Conservation (phyloP, 2,113 vertebrate genomes). For the Madoqua kirkii region DNA sequence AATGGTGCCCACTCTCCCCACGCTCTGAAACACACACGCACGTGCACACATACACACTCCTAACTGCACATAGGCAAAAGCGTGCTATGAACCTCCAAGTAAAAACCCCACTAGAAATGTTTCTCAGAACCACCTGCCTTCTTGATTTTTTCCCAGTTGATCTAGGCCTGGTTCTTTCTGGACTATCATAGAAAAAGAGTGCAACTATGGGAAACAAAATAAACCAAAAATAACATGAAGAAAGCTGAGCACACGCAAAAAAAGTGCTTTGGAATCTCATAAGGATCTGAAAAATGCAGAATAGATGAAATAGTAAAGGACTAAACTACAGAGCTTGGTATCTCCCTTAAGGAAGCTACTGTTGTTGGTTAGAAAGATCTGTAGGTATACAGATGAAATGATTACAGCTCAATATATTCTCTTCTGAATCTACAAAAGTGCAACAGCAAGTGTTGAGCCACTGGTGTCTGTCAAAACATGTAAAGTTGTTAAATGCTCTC, state of each 20-base stretch:
- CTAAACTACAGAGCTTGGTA: neutral
- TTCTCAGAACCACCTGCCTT: neutral
- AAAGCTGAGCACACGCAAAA: neutral
- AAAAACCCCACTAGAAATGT: neutral
- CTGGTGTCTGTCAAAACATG: neutral
- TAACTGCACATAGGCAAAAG: neutral
- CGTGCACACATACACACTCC: neutral
- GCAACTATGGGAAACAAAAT: neutral
- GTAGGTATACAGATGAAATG: neutral
- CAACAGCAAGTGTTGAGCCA: neutral
- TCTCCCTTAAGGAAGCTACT: neutral
- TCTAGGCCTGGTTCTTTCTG: neutral
- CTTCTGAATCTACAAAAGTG: neutral
- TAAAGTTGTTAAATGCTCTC: neutral
- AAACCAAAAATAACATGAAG: neutral
- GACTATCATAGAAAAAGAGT: neutral
- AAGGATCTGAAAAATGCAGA: neutral
- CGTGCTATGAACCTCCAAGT: neutral
- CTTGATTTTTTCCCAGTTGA: neutral
- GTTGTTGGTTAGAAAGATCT: neutral
- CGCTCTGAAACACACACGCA: accelerated
- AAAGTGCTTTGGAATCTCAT: neutral
- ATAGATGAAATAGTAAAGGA: neutral
- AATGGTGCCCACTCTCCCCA: neutral
- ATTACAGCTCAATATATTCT: neutral